Evolutionary conservation across 1,140 invertebrate genomes (phyloP).

Genomic region (Pygmarrhopalites habei): DNA sequence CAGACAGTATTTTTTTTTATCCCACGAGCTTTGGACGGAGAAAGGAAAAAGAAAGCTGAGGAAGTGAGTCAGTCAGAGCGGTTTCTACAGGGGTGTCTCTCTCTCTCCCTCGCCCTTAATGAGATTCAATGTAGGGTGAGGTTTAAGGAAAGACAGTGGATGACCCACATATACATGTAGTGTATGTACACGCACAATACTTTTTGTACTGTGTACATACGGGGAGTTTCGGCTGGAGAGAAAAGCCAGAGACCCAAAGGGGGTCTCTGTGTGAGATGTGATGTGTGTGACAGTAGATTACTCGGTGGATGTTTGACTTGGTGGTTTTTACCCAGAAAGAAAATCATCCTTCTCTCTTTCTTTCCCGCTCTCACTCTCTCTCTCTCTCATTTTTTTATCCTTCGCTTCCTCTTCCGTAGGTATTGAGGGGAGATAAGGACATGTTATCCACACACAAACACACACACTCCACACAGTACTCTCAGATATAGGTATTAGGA

Average conservation of each 20-base stretch:
- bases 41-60: no score
- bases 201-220: no score
- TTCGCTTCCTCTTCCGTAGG: no score
- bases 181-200: no score
- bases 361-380: not conserved
- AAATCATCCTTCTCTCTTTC: not conserved
- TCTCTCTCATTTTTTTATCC: not conserved
- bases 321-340: not conserved
- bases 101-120: no score
- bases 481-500: no score
- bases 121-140: not conserved
- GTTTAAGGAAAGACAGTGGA: not conserved
- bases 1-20: no score
- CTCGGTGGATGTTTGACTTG: slow-evolving; percentile 14
- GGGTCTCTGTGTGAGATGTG: slow-evolving; percentile 6
- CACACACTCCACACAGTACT: not conserved
- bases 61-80: no score
- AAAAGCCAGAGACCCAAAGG: not conserved
- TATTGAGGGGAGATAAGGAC: not conserved
- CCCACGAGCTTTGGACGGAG: no score
- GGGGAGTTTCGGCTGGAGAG: not conserved
- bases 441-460: not conserved
- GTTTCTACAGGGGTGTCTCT: no score
- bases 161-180: not conserved
- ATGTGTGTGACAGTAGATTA: slow-evolving; percentile 23